Evolutionary conservation across 2,797 vertebrate genomes (phyloP).

Genomic region (Channallabes apus): DNA sequence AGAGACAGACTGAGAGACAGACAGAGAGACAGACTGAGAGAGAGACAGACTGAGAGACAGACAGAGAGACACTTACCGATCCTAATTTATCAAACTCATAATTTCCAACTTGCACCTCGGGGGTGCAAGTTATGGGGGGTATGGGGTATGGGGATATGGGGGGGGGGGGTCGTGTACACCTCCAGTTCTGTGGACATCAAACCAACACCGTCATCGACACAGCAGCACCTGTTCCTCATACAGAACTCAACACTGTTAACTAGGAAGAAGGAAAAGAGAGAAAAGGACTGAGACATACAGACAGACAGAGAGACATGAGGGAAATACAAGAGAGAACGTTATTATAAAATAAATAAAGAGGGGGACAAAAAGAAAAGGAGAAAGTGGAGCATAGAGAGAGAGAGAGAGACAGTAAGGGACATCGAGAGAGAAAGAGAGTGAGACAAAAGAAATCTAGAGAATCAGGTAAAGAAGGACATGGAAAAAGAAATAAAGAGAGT

Average conservation of each 20-base stretch:
- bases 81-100: too few relatives aligned
- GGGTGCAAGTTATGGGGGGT: too few relatives aligned
- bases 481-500: too few relatives aligned
- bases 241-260: too few relatives aligned
- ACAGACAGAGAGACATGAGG: constrained; percentile 34
- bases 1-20: background rate
- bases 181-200: too few relatives aligned
- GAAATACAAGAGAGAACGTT: background rate
- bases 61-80: background rate
- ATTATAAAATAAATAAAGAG: background rate
- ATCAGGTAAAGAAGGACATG: background rate
- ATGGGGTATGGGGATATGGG: too few relatives aligned
- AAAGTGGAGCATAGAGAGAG: background rate
- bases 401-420: background rate
- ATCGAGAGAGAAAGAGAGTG: background rate
- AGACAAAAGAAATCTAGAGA: background rate
- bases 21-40: background rate
- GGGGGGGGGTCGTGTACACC: too few relatives aligned
- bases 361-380: background rate
- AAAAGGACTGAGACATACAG: constrained; percentile 37
- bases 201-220: too few relatives aligned
- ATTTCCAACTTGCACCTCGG: too few relatives aligned
- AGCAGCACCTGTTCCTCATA: too few relatives aligned
- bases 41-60: background rate
- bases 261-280: background rate